phyloP scores from a whole-genome alignment of 2,888 invertebrate species.

The Ochlodes sylvanus region DNA sequence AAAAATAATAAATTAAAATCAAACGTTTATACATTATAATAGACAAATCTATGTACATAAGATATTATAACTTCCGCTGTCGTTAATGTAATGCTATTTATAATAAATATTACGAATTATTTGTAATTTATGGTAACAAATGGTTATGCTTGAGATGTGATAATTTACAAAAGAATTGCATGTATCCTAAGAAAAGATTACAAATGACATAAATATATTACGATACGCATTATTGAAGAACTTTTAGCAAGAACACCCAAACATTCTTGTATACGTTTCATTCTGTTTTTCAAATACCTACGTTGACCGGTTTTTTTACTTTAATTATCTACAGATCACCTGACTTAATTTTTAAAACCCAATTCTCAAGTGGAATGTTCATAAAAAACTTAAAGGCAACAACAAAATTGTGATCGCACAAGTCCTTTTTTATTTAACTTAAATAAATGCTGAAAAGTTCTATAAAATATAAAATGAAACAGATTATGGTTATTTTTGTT shows the following conservation, averaged over 20 bases:
- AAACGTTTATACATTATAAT: conserved; percentile 7
- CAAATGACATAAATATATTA: neutral
- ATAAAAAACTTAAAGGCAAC: neutral
- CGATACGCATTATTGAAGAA: neutral
- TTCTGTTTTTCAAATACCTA: neutral
- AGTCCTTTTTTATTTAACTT: neutral
- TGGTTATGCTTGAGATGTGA: conserved; percentile 12
- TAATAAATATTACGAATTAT: conserved; percentile 16
- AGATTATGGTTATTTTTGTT: neutral
- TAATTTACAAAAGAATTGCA: conserved; percentile 20
- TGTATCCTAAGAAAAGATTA: neutral
- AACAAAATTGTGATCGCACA: neutral
- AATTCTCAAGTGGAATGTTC: conserved; percentile 5
- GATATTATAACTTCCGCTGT: conserved; percentile 17
- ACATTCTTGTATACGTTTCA: neutral
- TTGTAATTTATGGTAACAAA: conserved; percentile 33
- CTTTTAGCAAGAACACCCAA: neutral
- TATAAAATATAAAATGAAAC: neutral
- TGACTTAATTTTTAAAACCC: neutral
- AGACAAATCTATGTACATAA: conserved; percentile 21
- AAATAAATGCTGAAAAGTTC: conserved; percentile 3
- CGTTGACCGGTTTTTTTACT: neutral
- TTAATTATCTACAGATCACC: neutral
- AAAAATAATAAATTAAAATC: conserved; percentile 14
- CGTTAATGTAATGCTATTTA: conserved; percentile 17